Base-by-base conservation (phyloP, 2,888 invertebrate genomes). In the Torymus aiolomorphi region DNA sequence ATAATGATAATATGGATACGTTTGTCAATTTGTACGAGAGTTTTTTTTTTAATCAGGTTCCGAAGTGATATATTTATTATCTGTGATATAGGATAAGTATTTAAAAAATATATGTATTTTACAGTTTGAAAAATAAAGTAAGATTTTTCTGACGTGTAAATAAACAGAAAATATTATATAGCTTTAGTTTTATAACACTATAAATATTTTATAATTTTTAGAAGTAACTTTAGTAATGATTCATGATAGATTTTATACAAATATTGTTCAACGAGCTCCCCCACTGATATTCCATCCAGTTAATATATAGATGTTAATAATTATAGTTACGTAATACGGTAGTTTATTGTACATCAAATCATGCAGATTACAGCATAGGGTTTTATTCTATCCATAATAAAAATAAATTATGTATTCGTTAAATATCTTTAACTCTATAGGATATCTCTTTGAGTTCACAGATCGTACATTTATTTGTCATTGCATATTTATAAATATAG, bases 21-120 rank as follows among this genome's bases (percentile, higher is more conserved):
- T 62, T 62, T 71, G 66, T 57, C n/a, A 62, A 11, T 80, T 76
- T 80, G 80, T 80, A 80, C 80, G 51, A 74, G 59, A 59, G 42
- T 74, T 63, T 57, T 73, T 76, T n/a, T 54, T 62, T 74, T 31
- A 51, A 62, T 67, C 14, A 51, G 54, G 20, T 20, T 61, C 57
- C 2, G 52, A 66, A 59, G 11, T 51, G 42, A 66, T 18, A 77
- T 51, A 31, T 72, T 70, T 66, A 63, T 54, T 11, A 54, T 54
- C 42, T 18, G 56, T 70, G 62, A 75, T 61, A 67, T 76, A 42
- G 24, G 5, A 63, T 54, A 56, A 59, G 65, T 52, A 67, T 73
- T 61, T 62, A 62, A 63, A 74, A 71, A 73, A 67, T 42, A 73
- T 62, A 77, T 71, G 65, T 57, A 18, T 57, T 49, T 52, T 49